These are phyloP conservation scores for Apamea epomidion DNA, from an alignment of 2,888 invertebrate species.

Conservation along the genomic window DNA sequence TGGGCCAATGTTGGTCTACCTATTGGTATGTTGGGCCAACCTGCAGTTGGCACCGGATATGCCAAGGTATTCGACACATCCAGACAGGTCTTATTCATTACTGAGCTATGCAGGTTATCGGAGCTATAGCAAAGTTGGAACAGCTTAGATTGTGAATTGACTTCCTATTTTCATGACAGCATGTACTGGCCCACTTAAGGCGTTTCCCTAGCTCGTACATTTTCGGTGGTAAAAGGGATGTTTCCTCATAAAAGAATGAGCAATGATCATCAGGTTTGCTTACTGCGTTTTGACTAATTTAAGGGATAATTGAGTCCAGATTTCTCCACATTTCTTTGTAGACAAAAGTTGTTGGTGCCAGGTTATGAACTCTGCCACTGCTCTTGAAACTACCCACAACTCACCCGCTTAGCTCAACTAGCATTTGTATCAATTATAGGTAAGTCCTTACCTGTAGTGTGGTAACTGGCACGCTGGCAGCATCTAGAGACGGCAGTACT, in stretches of 20 bases:
- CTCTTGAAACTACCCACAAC: not conserved
- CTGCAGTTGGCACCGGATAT: conserved; percentile 64
- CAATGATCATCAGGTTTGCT: not conserved
- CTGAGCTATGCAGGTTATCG: conserved; percentile 28
- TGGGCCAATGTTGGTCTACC: conserved; percentile 14
- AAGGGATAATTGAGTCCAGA: not conserved
- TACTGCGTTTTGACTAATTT: not conserved
- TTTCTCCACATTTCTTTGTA: not conserved
- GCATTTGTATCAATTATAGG: not conserved
- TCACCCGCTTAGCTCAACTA: not conserved
- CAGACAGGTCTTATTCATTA: conserved; percentile 56
- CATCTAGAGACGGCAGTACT: too few species aligned
- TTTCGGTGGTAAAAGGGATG: not conserved
- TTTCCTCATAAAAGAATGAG: not conserved
- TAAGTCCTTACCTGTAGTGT: not conserved
- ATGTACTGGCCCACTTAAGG: not conserved
- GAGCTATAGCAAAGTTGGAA: conserved; percentile 5
- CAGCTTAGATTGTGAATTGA: not conserved
- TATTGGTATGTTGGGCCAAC: conserved; percentile 27
- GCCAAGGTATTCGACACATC: conserved; percentile 47
- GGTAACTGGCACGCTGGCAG: too few species aligned
- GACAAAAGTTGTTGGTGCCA: not conserved
- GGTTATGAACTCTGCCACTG: not conserved
- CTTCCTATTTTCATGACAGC: not conserved
- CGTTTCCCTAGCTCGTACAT: not conserved